Evolutionary conservation across 2,797 vertebrate species (phyloP).

Genomic region (Urocyon cinereoargenteus): DNA sequence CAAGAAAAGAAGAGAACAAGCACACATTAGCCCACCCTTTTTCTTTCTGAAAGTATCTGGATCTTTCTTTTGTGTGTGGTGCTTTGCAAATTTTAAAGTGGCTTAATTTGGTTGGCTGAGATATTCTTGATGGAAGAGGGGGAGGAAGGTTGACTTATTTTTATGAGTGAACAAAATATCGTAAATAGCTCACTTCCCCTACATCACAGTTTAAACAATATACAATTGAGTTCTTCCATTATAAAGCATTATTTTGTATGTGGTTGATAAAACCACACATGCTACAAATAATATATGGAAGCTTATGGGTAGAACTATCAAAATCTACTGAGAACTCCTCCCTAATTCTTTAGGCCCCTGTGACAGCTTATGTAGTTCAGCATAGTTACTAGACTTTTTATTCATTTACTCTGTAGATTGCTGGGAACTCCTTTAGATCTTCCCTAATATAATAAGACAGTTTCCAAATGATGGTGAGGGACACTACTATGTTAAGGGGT

Average conservation of each 20-base stretch:
- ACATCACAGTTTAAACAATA: slow-evolving; percentile 15
- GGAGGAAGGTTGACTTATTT: neutral
- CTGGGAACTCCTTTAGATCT: neutral
- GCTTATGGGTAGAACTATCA: neutral
- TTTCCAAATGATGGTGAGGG: neutral
- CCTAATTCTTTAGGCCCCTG: neutral
- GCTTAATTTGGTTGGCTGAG: slow-evolving; percentile 24
- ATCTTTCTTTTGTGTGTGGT: neutral
- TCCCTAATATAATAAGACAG: neutral
- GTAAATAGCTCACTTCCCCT: slow-evolving; percentile 33
- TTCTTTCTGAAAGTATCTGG: slow-evolving; percentile 38
- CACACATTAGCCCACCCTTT: neutral
- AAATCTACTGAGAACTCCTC: neutral
- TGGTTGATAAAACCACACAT: neutral
- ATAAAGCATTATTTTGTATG: neutral
- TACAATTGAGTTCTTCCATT: neutral
- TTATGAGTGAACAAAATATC: slow-evolving; percentile 16
- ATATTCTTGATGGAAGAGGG: neutral
- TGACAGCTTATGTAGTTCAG: neutral
- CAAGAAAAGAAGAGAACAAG: slow-evolving; percentile 25
- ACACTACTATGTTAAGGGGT: neutral
- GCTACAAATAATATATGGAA: neutral
- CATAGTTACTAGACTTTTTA: neutral
- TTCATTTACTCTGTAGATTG: neutral
- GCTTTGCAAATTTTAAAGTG: slow-evolving; percentile 45